Evolutionary conservation across 2,888 invertebrate genomes (phyloP).

Genomic region (Rotaria sp.): DNA sequence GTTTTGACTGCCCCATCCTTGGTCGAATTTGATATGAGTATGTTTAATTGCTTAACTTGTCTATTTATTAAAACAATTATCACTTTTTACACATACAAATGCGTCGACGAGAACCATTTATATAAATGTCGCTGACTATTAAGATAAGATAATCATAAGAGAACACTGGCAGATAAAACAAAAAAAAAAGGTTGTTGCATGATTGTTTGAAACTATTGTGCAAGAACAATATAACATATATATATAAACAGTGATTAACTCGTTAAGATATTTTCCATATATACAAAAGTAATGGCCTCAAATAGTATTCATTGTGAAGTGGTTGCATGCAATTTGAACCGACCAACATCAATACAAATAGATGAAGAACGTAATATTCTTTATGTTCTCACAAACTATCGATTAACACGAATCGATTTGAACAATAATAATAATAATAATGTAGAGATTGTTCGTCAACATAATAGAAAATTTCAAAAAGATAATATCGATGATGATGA

Average conservation of each 20-base stretch:
- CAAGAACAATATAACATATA: neutral
- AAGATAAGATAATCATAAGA: too few relatives aligned
- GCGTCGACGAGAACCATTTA: too few relatives aligned
- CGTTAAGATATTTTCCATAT: neutral
- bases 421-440: neutral
- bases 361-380: neutral
- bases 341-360: neutral
- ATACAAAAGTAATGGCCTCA: neutral
- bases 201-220: neutral
- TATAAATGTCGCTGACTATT: too few relatives aligned
- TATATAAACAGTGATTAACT: neutral
- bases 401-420: neutral
- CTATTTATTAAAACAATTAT: too few relatives aligned
- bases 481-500: neutral
- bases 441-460: neutral
- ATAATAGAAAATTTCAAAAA: neutral
- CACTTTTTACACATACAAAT: too few relatives aligned
- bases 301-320: neutral
- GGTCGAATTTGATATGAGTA: too few relatives aligned
- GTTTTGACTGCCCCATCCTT: too few relatives aligned
- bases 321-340: neutral
- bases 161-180: too few relatives aligned
- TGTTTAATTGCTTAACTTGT: too few relatives aligned
- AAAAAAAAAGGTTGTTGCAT: too few relatives aligned
- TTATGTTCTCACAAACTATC: neutral